phyloP scores from a whole-genome alignment of 2,797 vertebrate species.

The Hylomyscus alleni region DNA sequence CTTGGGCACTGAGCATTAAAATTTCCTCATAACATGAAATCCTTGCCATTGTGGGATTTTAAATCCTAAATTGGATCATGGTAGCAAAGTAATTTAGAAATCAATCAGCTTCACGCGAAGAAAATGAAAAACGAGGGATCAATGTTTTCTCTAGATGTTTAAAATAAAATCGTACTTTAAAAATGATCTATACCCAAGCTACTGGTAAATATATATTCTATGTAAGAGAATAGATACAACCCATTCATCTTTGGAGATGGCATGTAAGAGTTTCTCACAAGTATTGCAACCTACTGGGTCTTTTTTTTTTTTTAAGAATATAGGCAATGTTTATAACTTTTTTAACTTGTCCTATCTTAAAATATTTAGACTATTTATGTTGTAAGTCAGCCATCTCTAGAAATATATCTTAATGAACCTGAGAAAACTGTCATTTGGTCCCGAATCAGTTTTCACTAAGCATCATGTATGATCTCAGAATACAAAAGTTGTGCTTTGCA shows the following conservation, averaged over 20 bases:
- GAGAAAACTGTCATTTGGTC: constrained; percentile 44
- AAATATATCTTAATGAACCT: constrained; percentile 45
- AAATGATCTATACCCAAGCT: constrained; percentile 58
- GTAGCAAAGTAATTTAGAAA: constrained; percentile 74
- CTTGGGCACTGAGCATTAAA: constrained; percentile 71
- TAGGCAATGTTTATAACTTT: constrained; percentile 43
- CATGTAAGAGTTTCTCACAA: background rate
- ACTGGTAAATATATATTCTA: constrained; percentile 58
- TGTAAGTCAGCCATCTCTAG: background rate
- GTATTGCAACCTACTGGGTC: background rate
- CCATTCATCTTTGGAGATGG: constrained; percentile 35
- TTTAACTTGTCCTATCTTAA: constrained; percentile 56
- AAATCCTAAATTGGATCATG: constrained; percentile 75
- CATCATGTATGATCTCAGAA: constrained; percentile 35
- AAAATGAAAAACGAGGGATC: constrained; percentile 68
- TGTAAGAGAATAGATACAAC: constrained; percentile 53
- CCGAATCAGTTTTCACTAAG: constrained; percentile 33
- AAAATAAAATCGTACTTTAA: constrained; percentile 78
- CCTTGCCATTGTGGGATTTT: constrained; percentile 60
- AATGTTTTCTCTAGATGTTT: constrained; percentile 74
- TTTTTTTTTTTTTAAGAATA: constrained; percentile 37
- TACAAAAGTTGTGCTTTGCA: constrained; percentile 2
- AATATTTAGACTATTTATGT: constrained; percentile 12
- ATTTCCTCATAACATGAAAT: constrained; percentile 68
- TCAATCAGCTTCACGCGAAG: constrained; percentile 60